Conservation (phyloP, 2,888 invertebrate species). For the Harpalus rubripes region DNA sequence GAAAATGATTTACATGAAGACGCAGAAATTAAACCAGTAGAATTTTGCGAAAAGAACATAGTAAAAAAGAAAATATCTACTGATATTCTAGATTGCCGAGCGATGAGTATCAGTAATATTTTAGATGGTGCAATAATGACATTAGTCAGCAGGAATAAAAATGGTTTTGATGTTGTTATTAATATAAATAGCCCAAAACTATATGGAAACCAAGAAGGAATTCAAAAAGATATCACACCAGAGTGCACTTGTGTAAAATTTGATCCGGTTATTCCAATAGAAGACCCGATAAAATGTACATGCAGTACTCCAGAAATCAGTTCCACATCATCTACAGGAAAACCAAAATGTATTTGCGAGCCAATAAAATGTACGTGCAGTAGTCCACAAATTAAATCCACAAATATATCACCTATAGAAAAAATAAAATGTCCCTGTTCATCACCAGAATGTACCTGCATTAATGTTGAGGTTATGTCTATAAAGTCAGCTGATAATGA, state of each 20-base stretch:
- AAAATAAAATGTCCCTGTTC: no score
- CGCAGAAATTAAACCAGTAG: background rate
- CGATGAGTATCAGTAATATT: conserved; percentile 15
- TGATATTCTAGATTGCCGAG: background rate
- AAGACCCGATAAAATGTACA: background rate
- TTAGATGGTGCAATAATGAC: conserved; percentile 20
- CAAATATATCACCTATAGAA: no score
- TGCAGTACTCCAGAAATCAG: background rate
- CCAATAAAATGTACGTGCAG: background rate
- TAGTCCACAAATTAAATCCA: no score
- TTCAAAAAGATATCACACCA: background rate
- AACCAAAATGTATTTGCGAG: background rate
- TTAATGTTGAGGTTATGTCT: no score
- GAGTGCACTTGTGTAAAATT: background rate
- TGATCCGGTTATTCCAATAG: background rate
- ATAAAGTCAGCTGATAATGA: no score
- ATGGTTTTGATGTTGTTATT: background rate
- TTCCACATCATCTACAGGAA: background rate
- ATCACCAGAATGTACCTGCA: no score
- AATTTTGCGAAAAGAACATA: background rate
- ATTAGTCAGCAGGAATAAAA: background rate
- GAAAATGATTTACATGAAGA: background rate
- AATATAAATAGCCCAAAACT: background rate
- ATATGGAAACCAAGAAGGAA: background rate
- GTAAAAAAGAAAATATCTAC: conserved; percentile 4